Evolutionary conservation across 2,888 invertebrate species (phyloP), one percentile per base, ranked within the genome.

Genomic region (Callyntrura guangdongensis): DNA sequence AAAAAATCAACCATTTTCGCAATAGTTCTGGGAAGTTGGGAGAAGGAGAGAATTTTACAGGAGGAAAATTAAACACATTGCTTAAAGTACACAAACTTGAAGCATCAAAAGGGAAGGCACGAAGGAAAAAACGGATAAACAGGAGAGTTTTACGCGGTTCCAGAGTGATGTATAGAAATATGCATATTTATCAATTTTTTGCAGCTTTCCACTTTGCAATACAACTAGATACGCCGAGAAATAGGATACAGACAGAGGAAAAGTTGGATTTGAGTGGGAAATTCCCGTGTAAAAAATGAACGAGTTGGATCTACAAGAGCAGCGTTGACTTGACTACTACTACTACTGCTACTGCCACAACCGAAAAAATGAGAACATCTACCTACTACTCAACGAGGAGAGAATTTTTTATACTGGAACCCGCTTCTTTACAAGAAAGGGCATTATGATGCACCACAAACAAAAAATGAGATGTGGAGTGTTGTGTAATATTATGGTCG

Each of bases 1-100:
- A n/a, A n/a, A n/a, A n/a, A n/a, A n/a, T n/a, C 67, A 84, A 67
- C 47, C 83, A 84, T 84, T 84, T 36, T 82, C 17, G 14, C 4
- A 36, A 36, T 4, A n/a, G n/a, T n/a, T n/a, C n/a, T n/a, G 36
- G 36, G 36, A 64, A 14, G 53, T 2, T 53, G 53, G 1, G 53
- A 53, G 11, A 53, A 14, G 47, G 11, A 59, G 17, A 59, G n/a
- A 59, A 59, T 59, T 14, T n/a, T 14, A n/a, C 3, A 9, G n/a
- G 59, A n/a, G n/a, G n/a, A 53, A 53, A 53, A 53, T 53, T 53
- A 53, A 14, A 14, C 11, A 9, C 4, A 14, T 25, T 67, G 11
- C 36, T 53, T 53, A 5, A 14, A 14, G 53, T 53, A n/a, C 14
- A 53, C 53, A 14, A 53, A 11, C 14, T 53, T 14, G 12, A 14